Evolutionary conservation across 2,888 invertebrate genomes (phyloP).

Genomic region (Folsomia candida): DNA sequence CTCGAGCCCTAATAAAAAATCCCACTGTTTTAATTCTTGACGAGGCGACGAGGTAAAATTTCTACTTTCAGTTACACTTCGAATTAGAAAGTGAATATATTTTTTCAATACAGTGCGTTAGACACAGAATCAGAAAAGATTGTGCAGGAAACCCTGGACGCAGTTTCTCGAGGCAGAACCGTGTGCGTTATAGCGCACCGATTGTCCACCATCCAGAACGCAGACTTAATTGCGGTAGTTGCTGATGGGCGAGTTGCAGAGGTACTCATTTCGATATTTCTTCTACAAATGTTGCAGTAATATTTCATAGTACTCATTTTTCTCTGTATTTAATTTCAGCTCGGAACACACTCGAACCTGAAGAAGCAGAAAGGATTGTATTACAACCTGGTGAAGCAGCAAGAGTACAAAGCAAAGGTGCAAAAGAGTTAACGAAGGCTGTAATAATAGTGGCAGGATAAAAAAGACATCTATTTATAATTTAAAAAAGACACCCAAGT

Average conservation of each 20-base stretch:
- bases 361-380: constrained; percentile 77
- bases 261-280: constrained; percentile 61
- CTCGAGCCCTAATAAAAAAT: constrained; percentile 85
- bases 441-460: not conserved
- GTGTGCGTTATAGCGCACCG: constrained; percentile 94
- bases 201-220: constrained; percentile 84
- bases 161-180: constrained; percentile 77
- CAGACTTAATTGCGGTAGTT: constrained; percentile 87
- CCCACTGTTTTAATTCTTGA: constrained; percentile 85
- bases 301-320: not conserved
- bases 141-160: constrained; percentile 84
- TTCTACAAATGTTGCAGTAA: not conserved
- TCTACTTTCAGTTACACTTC: constrained; percentile 1
- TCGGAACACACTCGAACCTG: constrained; percentile 78
- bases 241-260: constrained; percentile 79
- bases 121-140: constrained; percentile 89
- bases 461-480: not conserved
- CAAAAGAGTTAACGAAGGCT: not conserved
- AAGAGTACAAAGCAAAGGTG: constrained; percentile 54
- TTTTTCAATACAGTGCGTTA: constrained; percentile 69
- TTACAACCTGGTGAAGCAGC: constrained; percentile 78
- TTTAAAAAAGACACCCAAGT: not conserved
- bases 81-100: constrained; percentile 9
- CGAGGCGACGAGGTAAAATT: constrained; percentile 82
- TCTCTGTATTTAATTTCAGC: constrained; percentile 59